Conservation (phyloP, 2,113 vertebrate species). For the Romanogobio albipinnatus region DNA sequence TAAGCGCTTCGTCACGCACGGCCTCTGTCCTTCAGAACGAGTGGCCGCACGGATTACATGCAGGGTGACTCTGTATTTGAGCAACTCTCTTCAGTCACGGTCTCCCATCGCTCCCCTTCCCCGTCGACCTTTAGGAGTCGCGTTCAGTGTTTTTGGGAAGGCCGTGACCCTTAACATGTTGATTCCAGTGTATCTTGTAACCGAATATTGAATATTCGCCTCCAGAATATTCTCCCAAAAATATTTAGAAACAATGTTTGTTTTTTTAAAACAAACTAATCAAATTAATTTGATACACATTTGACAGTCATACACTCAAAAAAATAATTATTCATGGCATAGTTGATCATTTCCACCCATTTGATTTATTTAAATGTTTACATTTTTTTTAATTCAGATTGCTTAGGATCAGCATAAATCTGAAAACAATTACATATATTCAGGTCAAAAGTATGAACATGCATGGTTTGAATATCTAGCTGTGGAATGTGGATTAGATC, state of each 20-base stretch:
- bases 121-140: neutral
- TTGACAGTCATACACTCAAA: neutral
- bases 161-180: neutral
- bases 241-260: too few relatives aligned
- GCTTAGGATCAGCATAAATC: neutral
- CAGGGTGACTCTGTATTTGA: slow-evolving; percentile 28
- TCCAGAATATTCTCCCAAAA: too few relatives aligned
- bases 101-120: too few relatives aligned
- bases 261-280: too few relatives aligned
- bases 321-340: neutral
- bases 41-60: slow-evolving; percentile 44
- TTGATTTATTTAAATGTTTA: neutral
- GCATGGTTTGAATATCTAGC: neutral
- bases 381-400: neutral
- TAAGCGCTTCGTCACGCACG: slow-evolving; percentile 69
- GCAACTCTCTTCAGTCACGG: slow-evolving; percentile 30
- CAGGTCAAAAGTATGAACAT: neutral
- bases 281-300: too few relatives aligned
- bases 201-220: too few relatives aligned
- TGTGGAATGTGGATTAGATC: neutral
- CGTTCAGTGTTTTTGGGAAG: neutral
- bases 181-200: too few relatives aligned
- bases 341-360: neutral
- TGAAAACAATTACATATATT: neutral
- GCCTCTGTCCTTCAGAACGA: slow-evolving; percentile 69